These are phyloP conservation scores for Alethe castanea DNA, from an alignment of 2,113 vertebrate genomes.

Conservation along the genomic window DNA sequence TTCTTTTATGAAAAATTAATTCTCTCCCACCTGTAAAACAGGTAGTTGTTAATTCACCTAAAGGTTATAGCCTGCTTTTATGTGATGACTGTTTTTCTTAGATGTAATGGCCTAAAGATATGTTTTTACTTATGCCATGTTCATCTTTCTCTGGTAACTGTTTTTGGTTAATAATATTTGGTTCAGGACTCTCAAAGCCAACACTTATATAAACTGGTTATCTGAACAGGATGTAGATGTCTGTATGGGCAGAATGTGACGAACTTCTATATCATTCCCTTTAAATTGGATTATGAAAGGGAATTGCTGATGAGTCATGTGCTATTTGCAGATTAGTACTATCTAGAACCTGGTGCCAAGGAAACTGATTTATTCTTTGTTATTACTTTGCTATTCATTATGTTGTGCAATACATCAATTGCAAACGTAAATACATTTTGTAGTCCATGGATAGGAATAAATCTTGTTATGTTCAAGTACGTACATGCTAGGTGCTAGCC, in stretches of 20 bases:
- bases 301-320: conserved; percentile 3
- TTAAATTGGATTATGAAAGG: not conserved
- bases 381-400: conserved; percentile 7
- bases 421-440: conserved; percentile 15
- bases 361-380: conserved; percentile 2
- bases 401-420: not conserved
- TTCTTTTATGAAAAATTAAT: not conserved
- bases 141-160: not conserved
- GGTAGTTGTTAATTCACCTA: not conserved
- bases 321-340: not conserved
- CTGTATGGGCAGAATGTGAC: not conserved
- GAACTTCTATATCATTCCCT: not conserved
- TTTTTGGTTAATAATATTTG: not conserved
- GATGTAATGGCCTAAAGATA: not conserved
- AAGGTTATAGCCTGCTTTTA: not conserved
- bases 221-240: not conserved
- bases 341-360: not conserved
- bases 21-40: not conserved
- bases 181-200: not conserved
- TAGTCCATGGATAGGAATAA: not conserved
- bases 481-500: not conserved
- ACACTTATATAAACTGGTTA: not conserved
- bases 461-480: not conserved
- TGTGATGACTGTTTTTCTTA: not conserved
- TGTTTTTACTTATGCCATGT: not conserved